Conservation (phyloP, 1,140 invertebrate species). For the Subanguina moxae region DNA sequence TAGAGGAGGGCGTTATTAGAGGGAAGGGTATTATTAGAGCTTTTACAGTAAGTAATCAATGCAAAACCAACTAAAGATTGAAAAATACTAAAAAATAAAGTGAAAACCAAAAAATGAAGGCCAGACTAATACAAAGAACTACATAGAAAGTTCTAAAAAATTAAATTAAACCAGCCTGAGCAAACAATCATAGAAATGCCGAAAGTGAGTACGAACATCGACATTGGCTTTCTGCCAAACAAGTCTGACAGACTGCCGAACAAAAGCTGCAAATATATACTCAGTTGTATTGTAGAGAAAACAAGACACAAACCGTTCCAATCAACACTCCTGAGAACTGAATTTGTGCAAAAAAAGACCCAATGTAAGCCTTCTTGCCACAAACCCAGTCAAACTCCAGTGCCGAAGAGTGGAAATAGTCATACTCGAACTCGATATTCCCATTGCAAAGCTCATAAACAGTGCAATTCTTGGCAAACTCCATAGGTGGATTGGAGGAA, state of each 20-base stretch:
- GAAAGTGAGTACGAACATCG: conserved; percentile 35
- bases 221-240: conserved; percentile 50
- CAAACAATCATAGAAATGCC: conserved; percentile 26
- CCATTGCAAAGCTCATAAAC: conserved; percentile 28
- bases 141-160: not conserved
- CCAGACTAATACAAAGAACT: not conserved
- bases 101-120: not conserved
- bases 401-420: conserved; percentile 48
- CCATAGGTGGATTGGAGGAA: not conserved
- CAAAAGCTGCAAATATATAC: conserved; percentile 22
- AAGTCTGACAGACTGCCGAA: conserved; percentile 47
- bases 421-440: conserved; percentile 42
- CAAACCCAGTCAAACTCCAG: conserved; percentile 53
- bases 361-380: conserved; percentile 38
- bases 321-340: conserved; percentile 47
- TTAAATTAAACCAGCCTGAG: conserved; percentile 38
- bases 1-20: too few relatives aligned
- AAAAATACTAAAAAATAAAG: too few relatives aligned
- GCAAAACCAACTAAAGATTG: too few relatives aligned
- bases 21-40: too few relatives aligned
- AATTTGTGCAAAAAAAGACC: conserved; percentile 23
- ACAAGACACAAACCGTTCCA: conserved; percentile 36
- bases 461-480: conserved; percentile 26
- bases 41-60: too few relatives aligned
- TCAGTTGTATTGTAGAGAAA: conserved; percentile 1